Evolutionary conservation across 2,797 vertebrate species (phyloP), one percentile per base, ranked within the genome.

Genomic region (Sphaeramia orbicularis): DNA sequence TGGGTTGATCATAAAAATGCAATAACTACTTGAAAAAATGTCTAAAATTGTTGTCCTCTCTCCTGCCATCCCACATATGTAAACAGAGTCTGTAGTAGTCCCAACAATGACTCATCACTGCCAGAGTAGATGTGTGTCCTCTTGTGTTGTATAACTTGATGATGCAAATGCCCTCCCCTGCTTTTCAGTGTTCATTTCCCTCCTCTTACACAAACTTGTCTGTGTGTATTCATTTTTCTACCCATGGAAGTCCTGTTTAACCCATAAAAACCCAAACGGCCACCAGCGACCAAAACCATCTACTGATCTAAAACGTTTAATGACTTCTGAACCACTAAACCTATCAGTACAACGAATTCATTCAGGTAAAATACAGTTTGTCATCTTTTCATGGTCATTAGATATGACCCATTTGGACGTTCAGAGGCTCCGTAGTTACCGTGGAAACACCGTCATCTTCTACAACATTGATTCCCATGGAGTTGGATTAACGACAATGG

Each of bases 61-160:
- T 24, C n/a, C 30, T 44, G 9, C 45, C 52, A 43, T 57, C 76
- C 61, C 60, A 81, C 76, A 74, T 52, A 45, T 65, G 54, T 27
- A 62, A 67, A 74, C 52, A 58, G 67, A 54, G 56, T 6, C 50
- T 53, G 54, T 21, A 81, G 19, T 48, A 32, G 55, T 8, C 53
- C 64, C 45, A 50, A 14, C 54, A 68, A 67, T 92, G 87, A 90
- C 71, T 92, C 91, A 87, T 81, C 62, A 16, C 1, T 27, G 19
- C 55, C 14, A 30, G 50, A 69, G 68, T 51, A 57, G 47, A 70
- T 13, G 44, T 63, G 35, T 15, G 59, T 54, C 58, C 64, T 78
- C 62, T 43, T 65, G 13, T 77, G 78, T 77, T 83, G 58, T 50
- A 1, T 76, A 85, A 80, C 66, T 12, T 35, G 13, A 16, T 50